A percentile compares a stretch with the other conserved stretches of the same genome.
Evolutionary conservation across 2,888 invertebrate species (phyloP).

Genomic region (Megaustenia siamemsis): DNA sequence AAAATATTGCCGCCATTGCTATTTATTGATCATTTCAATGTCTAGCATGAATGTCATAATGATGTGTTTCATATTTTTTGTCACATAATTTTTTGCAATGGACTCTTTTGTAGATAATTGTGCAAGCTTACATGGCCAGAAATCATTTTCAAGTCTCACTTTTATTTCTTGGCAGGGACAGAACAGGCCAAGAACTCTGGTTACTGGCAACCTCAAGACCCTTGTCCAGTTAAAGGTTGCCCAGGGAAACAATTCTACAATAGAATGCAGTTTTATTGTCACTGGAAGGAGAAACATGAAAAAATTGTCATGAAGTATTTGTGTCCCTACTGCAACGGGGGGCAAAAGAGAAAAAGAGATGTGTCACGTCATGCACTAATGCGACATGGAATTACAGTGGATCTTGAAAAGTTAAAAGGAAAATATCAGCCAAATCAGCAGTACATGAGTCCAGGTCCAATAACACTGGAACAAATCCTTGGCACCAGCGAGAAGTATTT

Average conservation of each 20-base stretch:
- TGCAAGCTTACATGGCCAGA: neutral
- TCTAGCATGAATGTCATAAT: too few species aligned
- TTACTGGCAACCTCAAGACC: constrained; percentile 33
- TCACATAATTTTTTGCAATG: too few species aligned
- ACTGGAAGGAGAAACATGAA: constrained; percentile 49
- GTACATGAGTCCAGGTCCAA: constrained; percentile 22
- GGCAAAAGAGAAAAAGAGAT: constrained; percentile 37
- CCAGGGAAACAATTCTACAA: constrained; percentile 30
- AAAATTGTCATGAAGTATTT: constrained; percentile 30
- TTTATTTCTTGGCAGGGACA: constrained; percentile 37
- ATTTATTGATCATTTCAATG: too few species aligned
- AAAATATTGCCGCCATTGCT: too few species aligned
- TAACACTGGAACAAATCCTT: constrained; percentile 31
- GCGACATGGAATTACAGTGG: constrained; percentile 17
- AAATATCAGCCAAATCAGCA: constrained; percentile 26
- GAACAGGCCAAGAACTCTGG: neutral
- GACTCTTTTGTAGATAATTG: neutral
- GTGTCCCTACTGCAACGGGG: constrained; percentile 29
- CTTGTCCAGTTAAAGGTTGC: constrained; percentile 42
- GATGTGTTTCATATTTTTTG: too few species aligned
- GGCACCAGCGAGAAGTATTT: neutral
- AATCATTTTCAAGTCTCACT: neutral
- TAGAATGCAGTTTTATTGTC: constrained; percentile 26
- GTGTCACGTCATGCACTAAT: constrained; percentile 29
- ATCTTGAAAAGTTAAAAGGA: neutral